A percentile compares a stretch with the other conserved stretches of the same genome.
Evolutionary conservation across 2,888 invertebrate species (phyloP).

Genomic region (Acrobasis consociella): DNA sequence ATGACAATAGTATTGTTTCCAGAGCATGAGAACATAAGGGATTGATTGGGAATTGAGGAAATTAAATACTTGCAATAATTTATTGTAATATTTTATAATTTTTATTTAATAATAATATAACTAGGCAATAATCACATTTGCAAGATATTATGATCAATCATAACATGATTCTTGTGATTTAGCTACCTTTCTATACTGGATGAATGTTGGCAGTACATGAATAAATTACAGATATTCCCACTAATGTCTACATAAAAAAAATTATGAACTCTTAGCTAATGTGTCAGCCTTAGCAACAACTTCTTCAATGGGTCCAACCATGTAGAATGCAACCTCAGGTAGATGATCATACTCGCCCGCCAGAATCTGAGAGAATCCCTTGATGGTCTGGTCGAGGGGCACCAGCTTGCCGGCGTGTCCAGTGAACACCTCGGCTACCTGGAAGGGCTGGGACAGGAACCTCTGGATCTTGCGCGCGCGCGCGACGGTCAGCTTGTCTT

Average conservation of each 20-base stretch:
- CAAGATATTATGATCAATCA: background rate
- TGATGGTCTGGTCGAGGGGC: conserved; percentile 91
- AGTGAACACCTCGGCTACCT: conserved; percentile 95
- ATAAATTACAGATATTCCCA: conserved; percentile 9
- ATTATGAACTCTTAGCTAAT: conserved; percentile 72
- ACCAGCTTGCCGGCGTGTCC: conserved; percentile 94
- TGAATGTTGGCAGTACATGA: conserved; percentile 8
- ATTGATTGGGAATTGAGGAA: conserved; percentile 25
- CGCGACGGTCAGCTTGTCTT: conserved; percentile 94
- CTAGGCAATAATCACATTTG: conserved; percentile 3
- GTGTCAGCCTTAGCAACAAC: conserved; percentile 91
- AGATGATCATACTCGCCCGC: conserved; percentile 92
- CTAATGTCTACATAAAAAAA: conserved; percentile 14
- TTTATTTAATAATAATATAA: conserved; percentile 12
- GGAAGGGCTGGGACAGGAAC: conserved; percentile 96
- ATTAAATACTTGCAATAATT: background rate
- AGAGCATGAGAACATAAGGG: conserved; percentile 24
- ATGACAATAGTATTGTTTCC: no score
- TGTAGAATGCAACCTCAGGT: conserved; percentile 96
- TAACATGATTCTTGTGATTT: conserved; percentile 14
- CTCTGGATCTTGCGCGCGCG: conserved; percentile 95
- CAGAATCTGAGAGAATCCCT: conserved; percentile 92
- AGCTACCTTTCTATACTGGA: background rate
- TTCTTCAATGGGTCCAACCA: conserved; percentile 95
- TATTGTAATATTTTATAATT: background rate